These are phyloP conservation scores for Pluvialis apricaria DNA, from an alignment of 2,113 vertebrate species.

Conservation along the genomic window DNA sequence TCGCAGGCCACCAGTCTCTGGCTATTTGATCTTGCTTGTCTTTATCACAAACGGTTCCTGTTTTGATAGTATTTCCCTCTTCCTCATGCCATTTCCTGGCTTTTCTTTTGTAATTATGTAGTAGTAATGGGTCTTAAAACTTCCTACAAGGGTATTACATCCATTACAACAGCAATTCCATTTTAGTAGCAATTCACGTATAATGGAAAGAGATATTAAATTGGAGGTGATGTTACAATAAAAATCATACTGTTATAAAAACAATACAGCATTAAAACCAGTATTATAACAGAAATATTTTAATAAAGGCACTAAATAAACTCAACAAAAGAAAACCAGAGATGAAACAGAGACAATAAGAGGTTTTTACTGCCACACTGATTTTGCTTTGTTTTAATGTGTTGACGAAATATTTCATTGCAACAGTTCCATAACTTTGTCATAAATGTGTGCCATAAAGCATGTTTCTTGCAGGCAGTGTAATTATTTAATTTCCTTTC, in stretches of 20 bases:
- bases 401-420: slow-evolving; percentile 38
- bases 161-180: slow-evolving; percentile 47
- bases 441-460: background rate
- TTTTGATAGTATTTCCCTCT: background rate
- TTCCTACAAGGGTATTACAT: slow-evolving; percentile 34
- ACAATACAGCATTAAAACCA: slow-evolving; percentile 32
- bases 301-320: slow-evolving; percentile 10
- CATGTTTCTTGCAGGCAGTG: background rate
- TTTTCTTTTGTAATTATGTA: slow-evolving; percentile 24
- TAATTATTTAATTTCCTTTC: slow-evolving; percentile 41
- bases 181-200: slow-evolving; percentile 53
- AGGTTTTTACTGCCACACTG: background rate
- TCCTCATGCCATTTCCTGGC: background rate
- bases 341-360: background rate
- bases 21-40: background rate
- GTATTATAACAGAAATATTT: background rate
- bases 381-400: slow-evolving; percentile 31
- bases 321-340: background rate
- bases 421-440: slow-evolving; percentile 27
- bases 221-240: slow-evolving; percentile 51
- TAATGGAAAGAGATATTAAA: slow-evolving; percentile 59
- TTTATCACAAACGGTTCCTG: background rate
- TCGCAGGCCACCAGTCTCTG: background rate
- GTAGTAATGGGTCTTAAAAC: slow-evolving; percentile 34
- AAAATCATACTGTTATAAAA: slow-evolving; percentile 49